These are phyloP conservation scores for Crotalus horridus DNA, from an alignment of 2,113 vertebrate genomes.

Conservation along the genomic window DNA sequence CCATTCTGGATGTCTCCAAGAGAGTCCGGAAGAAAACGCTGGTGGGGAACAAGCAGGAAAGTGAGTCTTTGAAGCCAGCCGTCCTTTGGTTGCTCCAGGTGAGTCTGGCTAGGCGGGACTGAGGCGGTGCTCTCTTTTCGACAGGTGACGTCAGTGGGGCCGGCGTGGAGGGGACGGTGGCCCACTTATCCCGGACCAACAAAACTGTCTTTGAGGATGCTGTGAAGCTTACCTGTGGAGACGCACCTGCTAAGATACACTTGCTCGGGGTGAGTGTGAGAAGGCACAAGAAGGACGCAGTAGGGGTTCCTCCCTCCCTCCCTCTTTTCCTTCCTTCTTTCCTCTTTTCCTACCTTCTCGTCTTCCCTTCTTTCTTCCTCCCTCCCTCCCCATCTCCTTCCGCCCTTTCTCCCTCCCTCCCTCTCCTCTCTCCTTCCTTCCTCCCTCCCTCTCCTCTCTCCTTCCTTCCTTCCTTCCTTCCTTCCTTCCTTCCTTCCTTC, in stretches of 20 bases:
- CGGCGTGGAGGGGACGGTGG: too few species aligned
- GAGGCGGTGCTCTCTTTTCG: too few species aligned
- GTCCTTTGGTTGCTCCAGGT: too few species aligned
- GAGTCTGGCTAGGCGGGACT: too few species aligned
- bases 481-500: too few species aligned
- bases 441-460: too few species aligned
- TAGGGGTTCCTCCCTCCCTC: neutral
- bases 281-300: neutral
- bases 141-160: too few species aligned
- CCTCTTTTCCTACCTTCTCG: neutral
- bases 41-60: conserved; percentile 80
- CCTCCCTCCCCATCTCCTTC: too few species aligned
- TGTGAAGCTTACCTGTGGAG: conserved; percentile 70
- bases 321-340: neutral
- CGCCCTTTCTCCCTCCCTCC: too few species aligned
- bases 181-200: conserved; percentile 79
- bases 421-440: fast-evolving
- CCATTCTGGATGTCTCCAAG: conserved; percentile 84
- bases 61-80: conserved; percentile 57
- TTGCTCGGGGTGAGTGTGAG: conserved; percentile 80
- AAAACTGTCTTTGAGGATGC: conserved; percentile 80
- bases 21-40: conserved; percentile 75
- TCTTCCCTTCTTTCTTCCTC: too few species aligned
- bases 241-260: conserved; percentile 70
- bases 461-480: too few species aligned